phyloP scores from a whole-genome alignment of 2,888 invertebrate species.

The Yponomeuta sedellus region DNA sequence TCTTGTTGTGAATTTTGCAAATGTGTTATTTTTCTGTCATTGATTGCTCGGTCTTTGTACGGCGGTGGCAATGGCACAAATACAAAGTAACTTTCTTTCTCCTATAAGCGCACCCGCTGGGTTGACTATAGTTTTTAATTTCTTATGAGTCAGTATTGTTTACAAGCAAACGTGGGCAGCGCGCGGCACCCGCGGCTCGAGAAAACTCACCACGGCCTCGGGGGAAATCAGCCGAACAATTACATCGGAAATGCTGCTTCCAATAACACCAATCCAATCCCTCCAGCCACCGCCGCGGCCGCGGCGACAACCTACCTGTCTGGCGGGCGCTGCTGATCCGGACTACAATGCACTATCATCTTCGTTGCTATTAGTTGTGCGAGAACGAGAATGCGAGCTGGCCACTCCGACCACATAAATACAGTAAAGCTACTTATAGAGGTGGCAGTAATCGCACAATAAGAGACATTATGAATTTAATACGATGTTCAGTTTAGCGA shows the following conservation, averaged over 20 bases:
- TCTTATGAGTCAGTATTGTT: conserved; percentile 38
- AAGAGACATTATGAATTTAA: conserved; percentile 58
- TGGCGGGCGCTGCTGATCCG: neutral
- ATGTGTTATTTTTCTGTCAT: neutral
- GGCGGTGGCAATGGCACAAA: no score
- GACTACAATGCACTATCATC: neutral
- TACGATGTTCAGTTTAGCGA: conserved; percentile 59
- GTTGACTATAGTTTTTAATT: conserved; percentile 11
- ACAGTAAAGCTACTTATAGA: conserved; percentile 29
- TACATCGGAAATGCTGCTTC: conserved; percentile 65
- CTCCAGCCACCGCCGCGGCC: neutral
- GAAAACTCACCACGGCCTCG: conserved; percentile 49
- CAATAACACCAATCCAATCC: conserved; percentile 55
- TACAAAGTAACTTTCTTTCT: no score
- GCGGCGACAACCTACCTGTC: neutral
- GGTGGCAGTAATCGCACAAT: conserved; percentile 46
- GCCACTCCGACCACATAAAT: neutral
- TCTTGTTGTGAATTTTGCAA: neutral
- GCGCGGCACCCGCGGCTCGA: conserved; percentile 37
- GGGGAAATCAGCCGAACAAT: conserved; percentile 73
- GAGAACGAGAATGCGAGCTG: neutral
- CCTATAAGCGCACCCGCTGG: neutral
- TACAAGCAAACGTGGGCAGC: conserved; percentile 32
- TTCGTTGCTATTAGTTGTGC: neutral
- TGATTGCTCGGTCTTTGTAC: neutral